Conservation (phyloP, 1,140 invertebrate genomes). For the Heterodera schachtii region DNA sequence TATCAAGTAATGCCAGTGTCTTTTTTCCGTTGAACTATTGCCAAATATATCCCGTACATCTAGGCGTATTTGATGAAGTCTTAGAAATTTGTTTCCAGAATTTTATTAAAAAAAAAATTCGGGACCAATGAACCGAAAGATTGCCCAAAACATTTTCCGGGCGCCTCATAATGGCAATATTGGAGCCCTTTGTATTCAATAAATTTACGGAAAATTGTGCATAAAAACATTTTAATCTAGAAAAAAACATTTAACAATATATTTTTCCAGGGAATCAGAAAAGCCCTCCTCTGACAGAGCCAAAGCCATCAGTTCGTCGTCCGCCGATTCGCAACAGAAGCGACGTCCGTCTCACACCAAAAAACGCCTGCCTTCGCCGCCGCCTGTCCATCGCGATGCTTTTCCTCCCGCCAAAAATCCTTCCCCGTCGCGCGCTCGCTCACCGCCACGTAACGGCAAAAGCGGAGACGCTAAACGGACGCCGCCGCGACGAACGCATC, state of each 20-base stretch:
- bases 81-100: no score
- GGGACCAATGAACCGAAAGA: no score
- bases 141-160: no score
- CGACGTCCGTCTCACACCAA: not conserved
- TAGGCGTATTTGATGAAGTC: no score
- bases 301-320: not conserved
- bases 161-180: no score
- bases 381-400: not conserved
- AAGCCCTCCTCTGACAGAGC: not conserved
- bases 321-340: not conserved
- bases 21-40: not conserved
- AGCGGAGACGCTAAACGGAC: not conserved
- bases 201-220: no score
- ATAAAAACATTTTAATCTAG: no score
- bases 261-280: not conserved
- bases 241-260: no score
- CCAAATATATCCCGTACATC: no score
- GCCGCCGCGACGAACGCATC: not conserved
- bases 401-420: not conserved
- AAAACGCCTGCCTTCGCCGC: not conserved
- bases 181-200: no score
- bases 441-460: not conserved
- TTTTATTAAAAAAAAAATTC: no score
- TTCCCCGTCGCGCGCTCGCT: not conserved
- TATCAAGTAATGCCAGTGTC: not conserved